Conservation (phyloP, 2,113 vertebrate species). For the Mastomys natalensis region DNA sequence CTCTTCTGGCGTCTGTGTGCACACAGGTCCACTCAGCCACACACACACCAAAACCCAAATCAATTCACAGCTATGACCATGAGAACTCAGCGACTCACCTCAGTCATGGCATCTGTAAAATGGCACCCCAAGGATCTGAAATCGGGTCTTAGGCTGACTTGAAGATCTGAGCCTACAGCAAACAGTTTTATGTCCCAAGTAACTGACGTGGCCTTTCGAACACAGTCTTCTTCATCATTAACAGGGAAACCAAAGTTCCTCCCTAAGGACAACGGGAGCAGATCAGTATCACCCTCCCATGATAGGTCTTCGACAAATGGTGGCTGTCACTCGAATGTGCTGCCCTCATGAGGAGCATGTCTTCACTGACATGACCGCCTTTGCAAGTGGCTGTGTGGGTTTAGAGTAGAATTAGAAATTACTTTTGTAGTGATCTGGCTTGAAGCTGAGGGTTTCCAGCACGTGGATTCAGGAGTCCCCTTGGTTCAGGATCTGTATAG, state of each 20-base stretch:
- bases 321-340: rapidly evolving
- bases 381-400: rapidly evolving
- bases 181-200: background rate
- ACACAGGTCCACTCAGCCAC: too few relatives aligned
- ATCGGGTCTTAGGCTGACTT: background rate
- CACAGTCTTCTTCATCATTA: background rate
- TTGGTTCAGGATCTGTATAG: background rate
- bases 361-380: rapidly evolving
- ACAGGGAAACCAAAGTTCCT: background rate
- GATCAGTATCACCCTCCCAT: rapidly evolving
- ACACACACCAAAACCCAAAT: background rate
- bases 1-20: background rate
- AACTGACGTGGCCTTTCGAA: background rate
- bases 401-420: background rate
- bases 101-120: background rate
- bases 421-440: background rate
- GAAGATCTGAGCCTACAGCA: background rate
- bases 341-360: background rate
- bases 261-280: too few relatives aligned
- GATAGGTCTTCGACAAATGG: background rate
- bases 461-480: background rate
- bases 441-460: background rate
- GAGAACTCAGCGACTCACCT: background rate
- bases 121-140: rapidly evolving
- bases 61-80: background rate